Evolutionary conservation across 23 tunicate species (phyloP), one percentile per base, ranked within the genome.

Genomic region (Styela plicata): DNA sequence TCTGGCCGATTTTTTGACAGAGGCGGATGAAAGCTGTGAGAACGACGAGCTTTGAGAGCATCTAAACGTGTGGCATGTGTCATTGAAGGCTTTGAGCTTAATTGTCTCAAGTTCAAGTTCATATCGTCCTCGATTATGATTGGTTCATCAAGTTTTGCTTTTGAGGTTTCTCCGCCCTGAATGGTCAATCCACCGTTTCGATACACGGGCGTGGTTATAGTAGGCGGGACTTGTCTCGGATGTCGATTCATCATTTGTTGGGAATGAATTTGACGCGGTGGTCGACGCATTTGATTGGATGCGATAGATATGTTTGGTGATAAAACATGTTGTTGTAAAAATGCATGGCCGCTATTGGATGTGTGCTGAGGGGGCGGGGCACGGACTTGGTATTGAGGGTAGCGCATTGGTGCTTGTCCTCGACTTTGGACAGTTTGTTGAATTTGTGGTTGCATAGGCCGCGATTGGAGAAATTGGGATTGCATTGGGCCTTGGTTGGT

Each of bases 11-110:
- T 76, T 65, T 76, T 76, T 24, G 81, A 76, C 7, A 76, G 65
- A 5, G 81, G 81, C 69, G 81, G 81, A 29, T 76, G 81, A 53
- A 33, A 76, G 27, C 81, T 76, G 65, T 76, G 35, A 16, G 77
- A 33, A 3, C 77, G 34, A 3, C 77, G 32, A 3, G 34, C 34
- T 32, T 71, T 71, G 36, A 71, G 34, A 20, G 77, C 32, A 71
- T 71, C 36, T 3, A 16, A 13, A 5, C 57, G 57, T 5, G 57
- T 44, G 13, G 13, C 57, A 44, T 44, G 57, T 7, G 77, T 18
- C 5, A 28, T 29, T 2, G 77, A 36, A 26, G 30, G 10, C 10
- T 25, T 25, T 5, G 71, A 26, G 20, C 36, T 21, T 34, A 21
- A 3, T 7, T 3, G 34, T 7, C 18, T 1, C 10, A 76, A 26